Evolutionary conservation across 2,797 vertebrate genomes (phyloP).

Genomic region (Tachyglossus aculeatus): DNA sequence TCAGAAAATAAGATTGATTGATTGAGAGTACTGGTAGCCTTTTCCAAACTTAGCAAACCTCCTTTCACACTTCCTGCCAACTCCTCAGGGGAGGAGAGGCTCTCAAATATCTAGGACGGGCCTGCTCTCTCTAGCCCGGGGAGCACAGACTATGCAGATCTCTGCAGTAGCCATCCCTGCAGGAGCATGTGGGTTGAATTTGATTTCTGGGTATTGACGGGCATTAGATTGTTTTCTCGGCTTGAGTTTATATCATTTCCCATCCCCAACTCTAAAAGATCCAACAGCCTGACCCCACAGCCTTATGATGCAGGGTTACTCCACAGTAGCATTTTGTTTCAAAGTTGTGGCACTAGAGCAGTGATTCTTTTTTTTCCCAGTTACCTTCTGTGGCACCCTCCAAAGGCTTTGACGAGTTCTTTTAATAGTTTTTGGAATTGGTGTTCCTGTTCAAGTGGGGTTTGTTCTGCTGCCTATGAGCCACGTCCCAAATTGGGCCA

Average conservation of each 20-base stretch:
- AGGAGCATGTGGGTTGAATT: no score
- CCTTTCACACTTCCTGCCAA: no score
- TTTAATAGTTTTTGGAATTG: accelerated
- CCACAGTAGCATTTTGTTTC: no score
- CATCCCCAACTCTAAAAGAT: conserved; percentile 18
- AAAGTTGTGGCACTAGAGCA: accelerated
- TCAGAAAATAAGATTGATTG: no score
- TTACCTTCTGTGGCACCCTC: neutral
- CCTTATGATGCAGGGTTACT: neutral
- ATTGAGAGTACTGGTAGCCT: no score
- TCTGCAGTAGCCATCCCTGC: accelerated
- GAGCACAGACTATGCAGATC: neutral
- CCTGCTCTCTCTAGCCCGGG: accelerated
- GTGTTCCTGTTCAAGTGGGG: neutral
- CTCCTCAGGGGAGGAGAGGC: no score
- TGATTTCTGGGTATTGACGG: neutral
- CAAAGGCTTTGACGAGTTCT: neutral
- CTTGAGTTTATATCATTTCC: conserved; percentile 11
- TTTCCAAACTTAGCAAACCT: no score
- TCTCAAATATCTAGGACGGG: neutral
- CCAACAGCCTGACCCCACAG: neutral
- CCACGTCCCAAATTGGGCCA: neutral
- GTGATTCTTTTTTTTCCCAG: neutral
- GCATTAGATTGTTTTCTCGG: neutral
- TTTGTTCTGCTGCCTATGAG: neutral